A percentile compares a stretch with the other conserved stretches of the same genome.
phyloP scores from a whole-genome alignment of 23 tunicate species.

The Ascidia mentula region DNA sequence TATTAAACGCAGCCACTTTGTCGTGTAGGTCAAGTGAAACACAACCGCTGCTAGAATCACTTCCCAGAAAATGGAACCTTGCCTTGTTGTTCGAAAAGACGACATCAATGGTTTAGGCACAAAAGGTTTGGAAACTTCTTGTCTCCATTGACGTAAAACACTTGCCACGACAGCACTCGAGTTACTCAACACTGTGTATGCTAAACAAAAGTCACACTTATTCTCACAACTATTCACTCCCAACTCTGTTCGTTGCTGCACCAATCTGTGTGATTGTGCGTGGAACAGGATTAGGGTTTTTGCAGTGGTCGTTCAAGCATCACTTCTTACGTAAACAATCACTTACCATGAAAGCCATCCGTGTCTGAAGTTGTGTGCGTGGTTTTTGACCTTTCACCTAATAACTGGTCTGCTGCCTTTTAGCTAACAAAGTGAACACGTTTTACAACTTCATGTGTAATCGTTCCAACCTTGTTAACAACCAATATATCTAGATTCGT shows the following conservation, averaged over 20 bases:
- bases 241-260: background rate
- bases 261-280: background rate
- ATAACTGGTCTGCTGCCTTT: no score
- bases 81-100: background rate
- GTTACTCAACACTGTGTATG: no score
- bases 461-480: no score
- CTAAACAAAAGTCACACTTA: background rate
- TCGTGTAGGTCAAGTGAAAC: background rate
- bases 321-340: no score
- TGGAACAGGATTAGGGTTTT: background rate
- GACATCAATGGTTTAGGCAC: background rate
- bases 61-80: background rate
- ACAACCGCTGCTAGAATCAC: no score
- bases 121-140: no score
- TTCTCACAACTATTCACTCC: background rate
- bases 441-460: no score
- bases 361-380: no score
- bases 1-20: background rate
- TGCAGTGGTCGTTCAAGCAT: background rate
- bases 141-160: slow-evolving; percentile 1
- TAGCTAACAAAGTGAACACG: no score
- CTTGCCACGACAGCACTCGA: background rate
- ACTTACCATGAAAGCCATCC: no score
- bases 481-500: no score
- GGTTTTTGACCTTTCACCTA: no score